Conservation (phyloP, 2,888 invertebrate genomes). For the Erannis defoliaria region DNA sequence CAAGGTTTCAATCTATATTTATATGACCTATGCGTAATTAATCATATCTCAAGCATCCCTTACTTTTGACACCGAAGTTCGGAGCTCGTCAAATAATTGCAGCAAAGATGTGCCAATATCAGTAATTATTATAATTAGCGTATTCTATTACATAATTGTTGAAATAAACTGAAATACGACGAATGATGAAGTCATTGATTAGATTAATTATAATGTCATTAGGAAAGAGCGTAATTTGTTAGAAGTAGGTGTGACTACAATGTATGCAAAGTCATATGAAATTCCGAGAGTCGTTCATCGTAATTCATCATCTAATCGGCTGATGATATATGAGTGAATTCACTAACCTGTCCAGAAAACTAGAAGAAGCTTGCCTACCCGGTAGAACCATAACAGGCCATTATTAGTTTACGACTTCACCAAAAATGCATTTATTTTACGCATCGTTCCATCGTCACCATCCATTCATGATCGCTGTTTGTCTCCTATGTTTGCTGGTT, state of each 20-base stretch:
- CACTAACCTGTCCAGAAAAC: background rate
- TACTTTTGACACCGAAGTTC: conserved; percentile 25
- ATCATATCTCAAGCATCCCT: conserved; percentile 14
- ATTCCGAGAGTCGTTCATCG: background rate
- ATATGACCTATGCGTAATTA: background rate
- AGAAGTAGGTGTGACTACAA: background rate
- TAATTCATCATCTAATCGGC: background rate
- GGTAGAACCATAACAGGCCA: conserved; percentile 1
- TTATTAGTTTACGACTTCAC: conserved; percentile 5
- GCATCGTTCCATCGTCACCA: conserved; percentile 42
- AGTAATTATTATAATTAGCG: conserved; percentile 18
- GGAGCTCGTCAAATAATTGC: conserved; percentile 8
- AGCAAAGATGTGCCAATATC: conserved; percentile 24
- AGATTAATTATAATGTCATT: conserved; percentile 20
- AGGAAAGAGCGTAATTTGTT: conserved; percentile 1
- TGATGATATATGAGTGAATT: background rate
- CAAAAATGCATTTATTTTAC: conserved; percentile 35
- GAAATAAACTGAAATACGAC: conserved; percentile 28
- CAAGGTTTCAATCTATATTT: conserved; percentile 21
- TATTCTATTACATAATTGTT: conserved; percentile 17
- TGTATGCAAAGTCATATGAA: no score
- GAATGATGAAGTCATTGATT: conserved; percentile 29
- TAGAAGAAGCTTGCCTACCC: no score
- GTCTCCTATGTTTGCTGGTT: conserved; percentile 48
- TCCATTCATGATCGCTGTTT: conserved; percentile 55